Conservation (phyloP, 2,113 vertebrate genomes). For the Pimephales promelas region DNA sequence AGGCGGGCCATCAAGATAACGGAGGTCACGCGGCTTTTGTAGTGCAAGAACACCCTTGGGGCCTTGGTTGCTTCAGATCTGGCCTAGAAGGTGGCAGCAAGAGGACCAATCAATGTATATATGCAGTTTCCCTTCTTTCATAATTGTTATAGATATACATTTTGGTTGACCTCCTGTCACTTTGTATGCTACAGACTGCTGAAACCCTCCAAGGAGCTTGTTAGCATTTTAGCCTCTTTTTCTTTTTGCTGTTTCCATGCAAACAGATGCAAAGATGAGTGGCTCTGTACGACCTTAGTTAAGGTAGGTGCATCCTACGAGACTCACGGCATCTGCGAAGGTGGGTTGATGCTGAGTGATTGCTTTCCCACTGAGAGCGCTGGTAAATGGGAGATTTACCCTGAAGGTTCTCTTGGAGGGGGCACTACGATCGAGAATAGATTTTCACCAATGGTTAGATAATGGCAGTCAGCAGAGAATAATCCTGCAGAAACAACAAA, state of each 20-base stretch:
- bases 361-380: conserved; percentile 41
- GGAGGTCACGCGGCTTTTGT: conserved; percentile 28
- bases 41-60: conserved; percentile 29
- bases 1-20: conserved; percentile 2
- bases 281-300: conserved; percentile 23
- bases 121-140: conserved; percentile 25
- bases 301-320: conserved; percentile 17
- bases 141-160: conserved; percentile 44
- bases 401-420: conserved; percentile 31
- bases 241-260: conserved; percentile 43
- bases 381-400: conserved; percentile 46
- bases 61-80: conserved; percentile 20
- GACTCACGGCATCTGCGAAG: conserved; percentile 32
- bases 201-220: conserved; percentile 43
- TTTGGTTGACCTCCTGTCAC: conserved; percentile 45
- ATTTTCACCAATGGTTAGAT: conserved; percentile 50
- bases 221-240: conserved; percentile 46
- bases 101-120: conserved; percentile 46
- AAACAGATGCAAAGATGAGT: conserved; percentile 27
- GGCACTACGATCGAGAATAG: conserved; percentile 39
- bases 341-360: conserved; percentile 47
- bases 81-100: conserved; percentile 41
- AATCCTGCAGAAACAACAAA: neutral
- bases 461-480: conserved; percentile 56
- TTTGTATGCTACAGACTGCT: neutral